These are phyloP conservation scores for Eciton burchellii DNA, from an alignment of 1,140 invertebrate species.

Conservation along the genomic window DNA sequence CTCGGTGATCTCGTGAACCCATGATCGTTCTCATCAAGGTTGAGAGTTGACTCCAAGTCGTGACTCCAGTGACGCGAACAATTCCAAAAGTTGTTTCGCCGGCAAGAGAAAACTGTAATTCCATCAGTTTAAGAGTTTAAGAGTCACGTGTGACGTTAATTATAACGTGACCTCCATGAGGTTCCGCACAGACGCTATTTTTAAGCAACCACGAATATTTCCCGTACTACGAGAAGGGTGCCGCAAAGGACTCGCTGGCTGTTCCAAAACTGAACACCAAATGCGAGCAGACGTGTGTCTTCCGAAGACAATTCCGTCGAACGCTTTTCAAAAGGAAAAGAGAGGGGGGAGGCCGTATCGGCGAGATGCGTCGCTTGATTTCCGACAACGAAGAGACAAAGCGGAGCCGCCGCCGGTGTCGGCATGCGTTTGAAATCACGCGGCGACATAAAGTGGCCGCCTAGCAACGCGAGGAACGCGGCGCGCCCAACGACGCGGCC, in stretches of 20 bases:
- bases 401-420: neutral
- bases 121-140: neutral
- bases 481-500: conserved; percentile 11
- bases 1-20: conserved; percentile 28
- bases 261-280: conserved; percentile 37
- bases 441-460: neutral
- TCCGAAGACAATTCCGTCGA: neutral
- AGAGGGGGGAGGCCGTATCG: neutral
- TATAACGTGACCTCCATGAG: conserved; percentile 34
- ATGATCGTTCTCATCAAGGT: conserved; percentile 37
- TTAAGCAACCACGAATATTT: conserved; percentile 48
- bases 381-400: neutral
- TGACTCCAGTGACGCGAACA: too few species aligned
- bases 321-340: neutral
- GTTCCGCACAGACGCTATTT: conserved; percentile 44
- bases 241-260: conserved; percentile 13
- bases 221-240: conserved; percentile 5
- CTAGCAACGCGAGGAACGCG: conserved; percentile 13
- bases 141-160: conserved; percentile 41
- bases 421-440: conserved; percentile 1
- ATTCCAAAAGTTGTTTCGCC: conserved; percentile 17
- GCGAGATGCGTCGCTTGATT: conserved; percentile 21
- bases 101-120: neutral
- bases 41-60: conserved; percentile 20
- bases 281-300: conserved; percentile 20